Evolutionary conservation across 2,888 invertebrate genomes (phyloP).

Genomic region (Apotomis turbidana): DNA sequence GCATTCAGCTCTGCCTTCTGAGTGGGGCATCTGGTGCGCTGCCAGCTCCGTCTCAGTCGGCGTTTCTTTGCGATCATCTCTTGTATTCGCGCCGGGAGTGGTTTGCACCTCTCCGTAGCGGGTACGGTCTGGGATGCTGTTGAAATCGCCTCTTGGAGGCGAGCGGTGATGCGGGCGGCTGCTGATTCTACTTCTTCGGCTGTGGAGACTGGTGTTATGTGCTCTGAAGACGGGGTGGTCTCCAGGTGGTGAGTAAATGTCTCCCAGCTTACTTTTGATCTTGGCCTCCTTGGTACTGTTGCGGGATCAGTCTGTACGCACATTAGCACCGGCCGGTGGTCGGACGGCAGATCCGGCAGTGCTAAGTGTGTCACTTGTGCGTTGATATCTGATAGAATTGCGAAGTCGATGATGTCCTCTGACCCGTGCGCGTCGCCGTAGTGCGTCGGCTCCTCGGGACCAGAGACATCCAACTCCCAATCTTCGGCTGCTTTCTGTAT

Average conservation of each 20-base stretch:
- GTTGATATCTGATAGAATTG: not conserved
- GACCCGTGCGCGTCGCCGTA: not conserved
- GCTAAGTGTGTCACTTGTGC: not conserved
- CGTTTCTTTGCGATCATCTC: conserved; percentile 13
- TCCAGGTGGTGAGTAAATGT: not conserved
- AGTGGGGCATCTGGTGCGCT: conserved; percentile 14
- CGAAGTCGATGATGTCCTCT: not conserved
- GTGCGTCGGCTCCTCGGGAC: not conserved
- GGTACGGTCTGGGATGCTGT: conserved; percentile 13
- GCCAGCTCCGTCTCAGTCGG: conserved; percentile 23
- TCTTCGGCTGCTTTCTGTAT: not conserved
- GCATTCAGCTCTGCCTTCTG: not conserved
- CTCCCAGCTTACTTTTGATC: conserved; percentile 29
- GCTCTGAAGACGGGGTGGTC: not conserved
- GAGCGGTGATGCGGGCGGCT: not conserved
- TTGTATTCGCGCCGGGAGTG: not conserved
- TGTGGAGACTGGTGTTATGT: not conserved
- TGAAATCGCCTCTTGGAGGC: not conserved
- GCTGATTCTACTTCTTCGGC: not conserved
- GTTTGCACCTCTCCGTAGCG: not conserved
- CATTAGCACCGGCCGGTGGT: no score
- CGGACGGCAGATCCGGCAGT: not conserved
- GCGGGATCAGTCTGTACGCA: not conserved
- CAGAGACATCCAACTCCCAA: not conserved
- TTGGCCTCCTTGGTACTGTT: not conserved